Conservation (phyloP, 2,888 invertebrate species). For the Plagiodera versicolora region DNA sequence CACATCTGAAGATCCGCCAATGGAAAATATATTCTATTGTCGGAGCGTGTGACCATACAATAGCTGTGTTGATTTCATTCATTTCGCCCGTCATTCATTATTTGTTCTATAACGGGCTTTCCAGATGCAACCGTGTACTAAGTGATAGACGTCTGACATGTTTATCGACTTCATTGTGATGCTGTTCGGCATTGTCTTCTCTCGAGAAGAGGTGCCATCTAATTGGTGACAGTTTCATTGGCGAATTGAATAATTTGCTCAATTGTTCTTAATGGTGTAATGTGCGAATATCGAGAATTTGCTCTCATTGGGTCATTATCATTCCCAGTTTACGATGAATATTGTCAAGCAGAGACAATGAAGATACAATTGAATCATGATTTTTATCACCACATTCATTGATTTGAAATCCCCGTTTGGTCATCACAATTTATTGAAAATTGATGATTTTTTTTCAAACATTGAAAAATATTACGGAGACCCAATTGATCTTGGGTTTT, state of each 20-base stretch:
- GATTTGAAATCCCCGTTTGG: too few relatives aligned
- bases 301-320: neutral
- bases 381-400: neutral
- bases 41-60: slow-evolving; percentile 37
- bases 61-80: slow-evolving; percentile 31
- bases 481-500: too few relatives aligned
- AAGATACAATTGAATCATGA: neutral
- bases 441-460: too few relatives aligned
- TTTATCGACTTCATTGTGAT: slow-evolving; percentile 36
- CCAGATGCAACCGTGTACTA: slow-evolving; percentile 29
- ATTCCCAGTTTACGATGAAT: neutral
- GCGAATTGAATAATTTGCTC: neutral
- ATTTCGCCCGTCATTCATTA: slow-evolving; percentile 39
- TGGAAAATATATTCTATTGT: slow-evolving; percentile 32
- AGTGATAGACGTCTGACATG: slow-evolving; percentile 36
- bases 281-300: neutral
- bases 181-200: slow-evolving; percentile 31
- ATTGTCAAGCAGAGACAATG: neutral
- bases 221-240: slow-evolving; percentile 22
- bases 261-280: slow-evolving; percentile 1
- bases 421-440: too few relatives aligned
- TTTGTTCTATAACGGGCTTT: slow-evolving; percentile 36
- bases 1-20: slow-evolving; percentile 7
- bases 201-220: slow-evolving; percentile 27
- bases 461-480: too few relatives aligned